phyloP scores from a whole-genome alignment of 1,140 invertebrate species.

The Bombus superbus region DNA sequence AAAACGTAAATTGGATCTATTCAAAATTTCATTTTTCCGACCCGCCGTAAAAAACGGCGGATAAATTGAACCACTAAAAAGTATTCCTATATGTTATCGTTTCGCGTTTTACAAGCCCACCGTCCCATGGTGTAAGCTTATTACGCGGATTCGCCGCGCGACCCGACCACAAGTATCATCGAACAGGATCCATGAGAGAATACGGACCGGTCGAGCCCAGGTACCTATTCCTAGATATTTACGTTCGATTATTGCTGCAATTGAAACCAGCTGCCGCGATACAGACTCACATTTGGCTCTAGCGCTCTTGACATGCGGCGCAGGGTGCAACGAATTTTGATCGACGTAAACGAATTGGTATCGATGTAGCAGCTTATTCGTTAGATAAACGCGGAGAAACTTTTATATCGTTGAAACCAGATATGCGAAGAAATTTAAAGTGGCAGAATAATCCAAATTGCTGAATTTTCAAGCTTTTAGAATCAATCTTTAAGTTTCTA shows the following conservation, averaged over 20 bases:
- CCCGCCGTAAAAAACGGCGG: conserved; percentile 39
- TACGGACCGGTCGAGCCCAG: conserved; percentile 11
- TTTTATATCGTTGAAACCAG: neutral
- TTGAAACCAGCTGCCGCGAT: conserved; percentile 25
- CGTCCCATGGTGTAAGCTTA: conserved; percentile 11
- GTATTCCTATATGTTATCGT: conserved; percentile 24
- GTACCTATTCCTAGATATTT: conserved; percentile 47
- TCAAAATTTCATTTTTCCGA: conserved; percentile 50
- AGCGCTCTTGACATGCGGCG: neutral
- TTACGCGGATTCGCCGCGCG: conserved; percentile 12
- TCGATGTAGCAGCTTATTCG: neutral
- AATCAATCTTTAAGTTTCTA: neutral
- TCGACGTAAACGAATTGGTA: conserved; percentile 27
- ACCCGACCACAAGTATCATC: conserved; percentile 18
- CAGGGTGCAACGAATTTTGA: conserved; percentile 24
- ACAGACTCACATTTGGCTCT: conserved; percentile 12
- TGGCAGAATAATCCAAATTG: neutral
- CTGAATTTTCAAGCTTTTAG: neutral
- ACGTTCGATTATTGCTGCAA: conserved; percentile 50
- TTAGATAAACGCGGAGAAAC: neutral
- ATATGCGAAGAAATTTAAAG: neutral
- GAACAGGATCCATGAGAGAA: conserved; percentile 16
- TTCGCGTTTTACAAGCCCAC: conserved; percentile 29
- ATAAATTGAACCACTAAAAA: conserved; percentile 52
- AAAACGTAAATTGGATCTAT: conserved; percentile 51